A percentile compares a stretch with the other conserved stretches of the same genome.
Evolutionary conservation across 2,113 vertebrate species (phyloP).

Genomic region (Myocastor coypus): DNA sequence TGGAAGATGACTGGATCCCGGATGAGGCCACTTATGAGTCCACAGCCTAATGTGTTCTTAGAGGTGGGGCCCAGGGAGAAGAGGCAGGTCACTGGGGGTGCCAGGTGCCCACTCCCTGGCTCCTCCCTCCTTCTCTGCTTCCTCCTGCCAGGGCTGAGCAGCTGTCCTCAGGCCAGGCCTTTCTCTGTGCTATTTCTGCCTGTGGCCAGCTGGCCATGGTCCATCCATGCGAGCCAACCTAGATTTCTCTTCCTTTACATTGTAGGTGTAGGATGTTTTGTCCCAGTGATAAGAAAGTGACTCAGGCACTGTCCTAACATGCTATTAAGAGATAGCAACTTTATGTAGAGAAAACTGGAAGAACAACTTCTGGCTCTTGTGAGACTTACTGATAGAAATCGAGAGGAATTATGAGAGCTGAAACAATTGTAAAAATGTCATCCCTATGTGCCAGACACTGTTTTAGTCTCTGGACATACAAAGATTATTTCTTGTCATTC

Average conservation of each 20-base stretch:
- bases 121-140: background rate
- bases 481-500: background rate
- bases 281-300: background rate
- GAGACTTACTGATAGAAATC: slow-evolving; percentile 19
- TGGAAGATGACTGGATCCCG: background rate
- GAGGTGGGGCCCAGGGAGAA: background rate
- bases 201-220: background rate
- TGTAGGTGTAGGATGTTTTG: background rate
- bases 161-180: background rate
- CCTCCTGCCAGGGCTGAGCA: background rate
- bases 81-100: background rate
- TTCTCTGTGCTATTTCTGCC: background rate
- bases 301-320: background rate
- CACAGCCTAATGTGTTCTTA: background rate
- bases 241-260: background rate
- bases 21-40: background rate
- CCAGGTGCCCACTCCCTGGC: background rate
- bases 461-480: background rate
- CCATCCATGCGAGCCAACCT: background rate
- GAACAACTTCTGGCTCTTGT: background rate
- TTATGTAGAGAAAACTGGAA: slow-evolving; percentile 6
- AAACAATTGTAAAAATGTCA: slow-evolving; percentile 4
- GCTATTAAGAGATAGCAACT: background rate
- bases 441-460: background rate
- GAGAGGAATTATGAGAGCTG: background rate